Evolutionary conservation across 2,888 invertebrate species (phyloP), one percentile per base, ranked within the genome.

Genomic region (Therioaphis trifolii): DNA sequence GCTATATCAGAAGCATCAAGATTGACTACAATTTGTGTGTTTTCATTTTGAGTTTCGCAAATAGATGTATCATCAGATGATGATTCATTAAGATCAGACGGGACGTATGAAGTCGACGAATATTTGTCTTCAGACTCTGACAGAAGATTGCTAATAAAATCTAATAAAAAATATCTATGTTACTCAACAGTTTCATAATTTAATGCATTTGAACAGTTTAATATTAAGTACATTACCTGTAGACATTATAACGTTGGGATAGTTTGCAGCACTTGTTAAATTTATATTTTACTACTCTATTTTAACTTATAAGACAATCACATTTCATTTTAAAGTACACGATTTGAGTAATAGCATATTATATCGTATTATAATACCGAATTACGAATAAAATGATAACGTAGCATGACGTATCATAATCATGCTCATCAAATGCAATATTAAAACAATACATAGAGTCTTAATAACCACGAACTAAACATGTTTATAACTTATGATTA

Each of bases 111-210:
- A 68, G 35, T 35, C 11, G 66, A 68, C 21, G 66, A 68, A 68
- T 68, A 68, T 40, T 68, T n/a, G 18, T 40, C 66, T 68, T 68
- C 40, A 21, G 66, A 68, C n/a, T 68, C 66, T n/a, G 66, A 68
- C 21, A 68, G 14, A 68, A 68, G 40, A 68, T 40, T 40, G 14
- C 40, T 68, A 40, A 68, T 68, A n/a, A 68, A 68, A 40, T 68
- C 66, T 68, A 4, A 4, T 68, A 68, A 68, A 68, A 40, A 40
- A 29, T n/a, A n/a, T 68, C 40, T 68, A 68, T 68, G 66, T 21
- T 40, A 18, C 5, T 29, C 29, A 29, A 63, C 63, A 63, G 15
- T 63, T 63, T 63, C 5, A 63, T 63, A 63, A 63, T 63, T 40
- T 1, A 68, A 68, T 40, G 21, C 18, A 40, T 68, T 68, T 68